These are phyloP conservation scores for Hemistola chrysoprasaria DNA, from an alignment of 2,888 invertebrate species.

Conservation along the genomic window DNA sequence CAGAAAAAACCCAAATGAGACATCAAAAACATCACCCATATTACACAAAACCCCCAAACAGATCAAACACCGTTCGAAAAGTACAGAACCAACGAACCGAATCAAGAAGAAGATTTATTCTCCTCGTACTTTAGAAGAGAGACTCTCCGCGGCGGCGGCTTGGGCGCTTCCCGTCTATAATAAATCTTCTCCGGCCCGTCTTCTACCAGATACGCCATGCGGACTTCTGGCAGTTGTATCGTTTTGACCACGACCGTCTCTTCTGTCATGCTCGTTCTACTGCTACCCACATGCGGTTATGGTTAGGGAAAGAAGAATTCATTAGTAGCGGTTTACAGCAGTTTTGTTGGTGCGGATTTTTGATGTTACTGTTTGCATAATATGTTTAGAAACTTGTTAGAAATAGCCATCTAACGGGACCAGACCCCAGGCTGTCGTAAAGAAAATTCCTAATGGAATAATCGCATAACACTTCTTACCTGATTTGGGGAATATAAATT, in stretches of 20 bases:
- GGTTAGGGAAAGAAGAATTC: slow-evolving; percentile 28
- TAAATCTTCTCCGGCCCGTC: slow-evolving; percentile 32
- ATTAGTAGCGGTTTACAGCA: slow-evolving; percentile 11
- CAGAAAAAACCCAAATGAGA: too few species aligned
- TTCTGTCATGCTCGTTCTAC: slow-evolving; percentile 56
- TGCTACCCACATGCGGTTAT: slow-evolving; percentile 65
- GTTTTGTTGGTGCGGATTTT: slow-evolving; percentile 16
- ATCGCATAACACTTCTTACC: too few species aligned
- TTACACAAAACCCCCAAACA: too few species aligned
- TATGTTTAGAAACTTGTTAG: too few species aligned
- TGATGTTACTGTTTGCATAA: too few species aligned
- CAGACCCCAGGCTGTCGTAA: too few species aligned
- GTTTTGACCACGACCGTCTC: slow-evolving; percentile 62
- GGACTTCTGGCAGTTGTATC: slow-evolving; percentile 62
- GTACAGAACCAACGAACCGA: slow-evolving; percentile 9
- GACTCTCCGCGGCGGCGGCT: slow-evolving; percentile 66
- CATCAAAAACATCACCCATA: too few species aligned
- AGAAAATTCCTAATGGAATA: too few species aligned
- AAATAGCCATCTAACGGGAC: too few species aligned
- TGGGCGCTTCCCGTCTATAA: slow-evolving; percentile 52
- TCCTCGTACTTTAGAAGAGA: slow-evolving; percentile 65
- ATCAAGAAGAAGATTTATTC: slow-evolving; percentile 29
- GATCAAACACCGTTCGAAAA: background rate
- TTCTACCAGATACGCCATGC: slow-evolving; percentile 55
- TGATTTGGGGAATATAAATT: too few species aligned